A percentile compares a stretch with the other conserved stretches of the same genome.
Conservation (phyloP, 1,140 invertebrate species). For the Nixonia krombeini region DNA sequence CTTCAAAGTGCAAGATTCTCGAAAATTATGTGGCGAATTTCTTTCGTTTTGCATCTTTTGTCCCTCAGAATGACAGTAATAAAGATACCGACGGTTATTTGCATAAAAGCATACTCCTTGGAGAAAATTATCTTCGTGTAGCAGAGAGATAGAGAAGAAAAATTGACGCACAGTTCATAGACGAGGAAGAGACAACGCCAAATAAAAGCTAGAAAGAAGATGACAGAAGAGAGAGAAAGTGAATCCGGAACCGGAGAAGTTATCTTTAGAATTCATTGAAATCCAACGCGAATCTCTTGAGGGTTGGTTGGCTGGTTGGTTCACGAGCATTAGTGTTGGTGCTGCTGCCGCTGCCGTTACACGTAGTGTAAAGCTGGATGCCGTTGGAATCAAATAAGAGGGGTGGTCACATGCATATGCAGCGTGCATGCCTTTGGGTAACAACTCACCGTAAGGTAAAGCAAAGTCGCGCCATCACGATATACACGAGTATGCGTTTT, state of each 20-base stretch:
- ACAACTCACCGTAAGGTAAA: slow-evolving; percentile 64
- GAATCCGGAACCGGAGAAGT: slow-evolving; percentile 35
- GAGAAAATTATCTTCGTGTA: slow-evolving; percentile 34
- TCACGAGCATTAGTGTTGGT: not conserved
- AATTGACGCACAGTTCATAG: not conserved
- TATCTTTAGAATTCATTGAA: slow-evolving; percentile 62
- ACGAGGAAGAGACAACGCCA: slow-evolving; percentile 7
- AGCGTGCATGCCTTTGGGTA: slow-evolving; percentile 65
- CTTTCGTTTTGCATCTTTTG: slow-evolving; percentile 3
- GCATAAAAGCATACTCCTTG: slow-evolving; percentile 50
- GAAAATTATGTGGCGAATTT: slow-evolving; percentile 1
- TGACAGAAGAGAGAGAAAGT: slow-evolving; percentile 2
- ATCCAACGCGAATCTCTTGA: slow-evolving; percentile 39
- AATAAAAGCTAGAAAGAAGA: not conserved
- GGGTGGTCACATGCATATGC: slow-evolving; percentile 63
- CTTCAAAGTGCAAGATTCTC: not conserved
- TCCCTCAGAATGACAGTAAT: slow-evolving; percentile 50
- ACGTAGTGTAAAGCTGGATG: slow-evolving; percentile 8
- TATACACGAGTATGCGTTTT: slow-evolving; percentile 63
- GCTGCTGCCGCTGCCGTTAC: slow-evolving; percentile 1
- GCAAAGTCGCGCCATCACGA: slow-evolving; percentile 52
- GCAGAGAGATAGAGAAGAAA: slow-evolving; percentile 8
- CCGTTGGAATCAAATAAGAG: slow-evolving; percentile 12
- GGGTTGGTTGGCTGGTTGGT: slow-evolving; percentile 4
- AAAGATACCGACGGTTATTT: slow-evolving; percentile 51